Conservation (phyloP, 2,113 vertebrate genomes). For the Bungarus multicinctus region DNA sequence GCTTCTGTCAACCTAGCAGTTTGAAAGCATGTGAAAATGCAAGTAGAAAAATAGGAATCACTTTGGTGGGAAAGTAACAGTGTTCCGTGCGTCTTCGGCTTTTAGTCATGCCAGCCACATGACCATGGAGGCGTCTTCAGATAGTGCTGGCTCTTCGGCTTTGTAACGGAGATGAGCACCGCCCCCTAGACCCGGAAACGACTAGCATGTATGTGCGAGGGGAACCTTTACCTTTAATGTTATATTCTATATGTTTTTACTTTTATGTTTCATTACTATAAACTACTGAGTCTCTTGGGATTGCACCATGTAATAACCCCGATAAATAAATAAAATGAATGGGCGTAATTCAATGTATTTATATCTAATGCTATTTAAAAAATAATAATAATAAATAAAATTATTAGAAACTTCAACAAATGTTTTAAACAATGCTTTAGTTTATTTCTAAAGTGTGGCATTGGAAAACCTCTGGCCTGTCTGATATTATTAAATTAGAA, state of each 20-base stretch:
- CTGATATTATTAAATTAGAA: neutral
- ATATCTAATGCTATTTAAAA: neutral
- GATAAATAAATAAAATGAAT: neutral
- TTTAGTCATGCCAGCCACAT: too few relatives aligned
- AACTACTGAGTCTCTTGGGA: neutral
- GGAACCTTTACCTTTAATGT: too few relatives aligned
- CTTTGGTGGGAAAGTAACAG: too few relatives aligned
- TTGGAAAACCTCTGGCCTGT: neutral
- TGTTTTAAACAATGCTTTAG: neutral
- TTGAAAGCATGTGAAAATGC: too few relatives aligned
- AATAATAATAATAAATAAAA: neutral
- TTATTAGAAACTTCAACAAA: neutral
- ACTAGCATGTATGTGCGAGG: too few relatives aligned
- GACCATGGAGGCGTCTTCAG: too few relatives aligned
- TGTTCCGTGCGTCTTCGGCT: too few relatives aligned
- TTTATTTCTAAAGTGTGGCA: neutral
- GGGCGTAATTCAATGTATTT: neutral
- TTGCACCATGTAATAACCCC: neutral
- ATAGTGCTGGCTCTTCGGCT: too few relatives aligned
- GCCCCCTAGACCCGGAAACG: too few relatives aligned
- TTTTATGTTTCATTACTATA: neutral
- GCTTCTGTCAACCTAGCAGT: too few relatives aligned
- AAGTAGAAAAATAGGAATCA: too few relatives aligned
- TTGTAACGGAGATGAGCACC: too few relatives aligned
- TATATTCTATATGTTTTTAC: neutral